A percentile compares a stretch with the other conserved stretches of the same genome.
These are phyloP conservation scores for Aphelocoma californica DNA, from an alignment of 2,797 vertebrate species.

Conservation along the genomic window DNA sequence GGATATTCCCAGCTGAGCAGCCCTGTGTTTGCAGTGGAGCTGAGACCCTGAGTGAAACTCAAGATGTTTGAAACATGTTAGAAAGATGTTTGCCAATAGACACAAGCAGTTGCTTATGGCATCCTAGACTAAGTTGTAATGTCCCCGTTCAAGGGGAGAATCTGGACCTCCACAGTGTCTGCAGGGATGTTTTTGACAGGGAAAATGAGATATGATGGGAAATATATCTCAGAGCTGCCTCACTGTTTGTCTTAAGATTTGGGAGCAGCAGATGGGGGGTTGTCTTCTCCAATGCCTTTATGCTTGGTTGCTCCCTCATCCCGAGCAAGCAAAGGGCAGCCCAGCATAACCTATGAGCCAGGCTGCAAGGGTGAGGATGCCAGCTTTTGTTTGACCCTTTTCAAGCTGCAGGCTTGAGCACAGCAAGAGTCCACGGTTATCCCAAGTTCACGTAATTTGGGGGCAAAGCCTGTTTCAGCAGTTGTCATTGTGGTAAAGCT, in stretches of 20 bases:
- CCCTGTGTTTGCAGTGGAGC: background rate
- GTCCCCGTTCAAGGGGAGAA: background rate
- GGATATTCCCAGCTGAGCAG: background rate
- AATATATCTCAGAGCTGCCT: background rate
- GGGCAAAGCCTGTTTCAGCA: background rate
- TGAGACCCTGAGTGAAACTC: background rate
- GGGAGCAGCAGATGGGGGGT: conserved; percentile 22
- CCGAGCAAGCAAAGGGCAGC: background rate
- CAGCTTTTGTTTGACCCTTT: conserved; percentile 46
- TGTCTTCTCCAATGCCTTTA: conserved; percentile 32
- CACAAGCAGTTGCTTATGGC: background rate
- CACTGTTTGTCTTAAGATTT: background rate
- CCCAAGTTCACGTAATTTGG: background rate
- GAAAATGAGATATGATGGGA: background rate
- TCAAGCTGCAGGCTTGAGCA: background rate
- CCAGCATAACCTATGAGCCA: background rate
- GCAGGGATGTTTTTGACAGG: background rate
- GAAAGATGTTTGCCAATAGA: background rate
- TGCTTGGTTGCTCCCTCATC: background rate
- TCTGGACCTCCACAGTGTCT: background rate
- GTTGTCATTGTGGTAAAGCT: background rate
- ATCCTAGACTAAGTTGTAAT: background rate
- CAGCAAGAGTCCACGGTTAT: background rate
- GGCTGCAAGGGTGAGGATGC: background rate
- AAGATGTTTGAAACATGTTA: background rate